Evolutionary conservation across 2,888 invertebrate genomes (phyloP).

Genomic region (Embidobia sp.): DNA sequence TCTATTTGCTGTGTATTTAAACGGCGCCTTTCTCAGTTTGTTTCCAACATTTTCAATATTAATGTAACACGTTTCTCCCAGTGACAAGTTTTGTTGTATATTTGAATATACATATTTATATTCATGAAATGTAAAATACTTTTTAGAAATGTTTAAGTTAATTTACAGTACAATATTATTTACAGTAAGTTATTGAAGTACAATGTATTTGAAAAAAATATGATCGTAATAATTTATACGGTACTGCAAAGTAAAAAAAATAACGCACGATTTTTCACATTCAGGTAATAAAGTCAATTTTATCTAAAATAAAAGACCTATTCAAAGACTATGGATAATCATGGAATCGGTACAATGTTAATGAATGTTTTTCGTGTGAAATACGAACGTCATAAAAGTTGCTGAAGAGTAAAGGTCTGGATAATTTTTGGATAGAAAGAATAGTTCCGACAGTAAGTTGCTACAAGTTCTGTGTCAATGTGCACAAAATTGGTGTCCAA

Average conservation of each 20-base stretch:
- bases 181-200: too few species aligned
- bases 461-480: conserved; percentile 50
- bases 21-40: too few species aligned
- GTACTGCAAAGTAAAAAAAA: conserved; percentile 5
- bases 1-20: too few species aligned
- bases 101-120: conserved; percentile 2
- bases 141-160: too few species aligned
- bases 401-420: conserved; percentile 53
- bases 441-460: conserved; percentile 47
- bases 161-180: too few species aligned
- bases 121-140: background rate
- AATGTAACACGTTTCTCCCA: too few species aligned
- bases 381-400: conserved; percentile 32
- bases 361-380: conserved; percentile 43
- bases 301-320: conserved; percentile 42
- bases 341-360: conserved; percentile 47
- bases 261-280: conserved; percentile 52
- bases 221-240: background rate
- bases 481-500: conserved; percentile 29
- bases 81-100: too few species aligned
- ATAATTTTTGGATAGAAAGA: conserved; percentile 15
- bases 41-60: too few species aligned
- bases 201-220: background rate
- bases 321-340: conserved; percentile 49
- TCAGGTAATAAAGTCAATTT: conserved; percentile 54